Conservation (phyloP, 2,888 invertebrate species). For the Phorcus lineatus region DNA sequence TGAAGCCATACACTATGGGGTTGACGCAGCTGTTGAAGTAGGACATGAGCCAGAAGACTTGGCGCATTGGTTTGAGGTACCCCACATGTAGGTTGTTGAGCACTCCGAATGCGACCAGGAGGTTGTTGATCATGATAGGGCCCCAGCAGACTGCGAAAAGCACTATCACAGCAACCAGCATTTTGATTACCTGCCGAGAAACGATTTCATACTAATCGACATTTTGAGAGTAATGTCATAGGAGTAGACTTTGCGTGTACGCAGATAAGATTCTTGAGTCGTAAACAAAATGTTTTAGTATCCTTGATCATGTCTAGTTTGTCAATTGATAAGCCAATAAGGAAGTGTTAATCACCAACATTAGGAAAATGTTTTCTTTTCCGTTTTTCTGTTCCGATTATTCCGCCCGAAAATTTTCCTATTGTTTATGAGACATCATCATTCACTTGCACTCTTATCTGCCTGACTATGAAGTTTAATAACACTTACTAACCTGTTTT, state of each 20-base stretch:
- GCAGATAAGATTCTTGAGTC: too few relatives aligned
- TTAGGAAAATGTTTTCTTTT: too few relatives aligned
- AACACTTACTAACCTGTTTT: conserved; percentile 40
- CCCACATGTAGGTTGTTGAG: conserved; percentile 78
- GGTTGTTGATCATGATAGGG: conserved; percentile 81
- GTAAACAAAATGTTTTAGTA: too few relatives aligned
- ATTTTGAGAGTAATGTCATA: too few relatives aligned
- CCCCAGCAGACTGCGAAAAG: conserved; percentile 84
- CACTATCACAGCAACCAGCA: conserved; percentile 83
- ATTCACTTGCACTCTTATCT: not conserved
- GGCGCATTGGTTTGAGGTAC: conserved; percentile 80
- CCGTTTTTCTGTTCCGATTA: too few relatives aligned
- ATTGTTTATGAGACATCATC: too few relatives aligned
- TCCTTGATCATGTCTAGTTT: too few relatives aligned
- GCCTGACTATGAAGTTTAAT: not conserved
- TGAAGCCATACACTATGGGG: conserved; percentile 85
- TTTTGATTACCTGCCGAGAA: conserved; percentile 81
- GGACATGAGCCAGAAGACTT: conserved; percentile 81
- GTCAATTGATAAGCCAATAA: too few relatives aligned
- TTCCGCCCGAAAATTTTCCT: too few relatives aligned
- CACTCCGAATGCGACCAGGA: conserved; percentile 81
- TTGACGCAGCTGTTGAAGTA: conserved; percentile 86
- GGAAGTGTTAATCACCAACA: too few relatives aligned
- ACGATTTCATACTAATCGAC: too few relatives aligned
- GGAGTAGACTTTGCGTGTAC: too few relatives aligned